A percentile compares a stretch with the other conserved stretches of the same genome.
phyloP scores from a whole-genome alignment of 23 tunicate genomes.

The Botrylloides violaceus region DNA sequence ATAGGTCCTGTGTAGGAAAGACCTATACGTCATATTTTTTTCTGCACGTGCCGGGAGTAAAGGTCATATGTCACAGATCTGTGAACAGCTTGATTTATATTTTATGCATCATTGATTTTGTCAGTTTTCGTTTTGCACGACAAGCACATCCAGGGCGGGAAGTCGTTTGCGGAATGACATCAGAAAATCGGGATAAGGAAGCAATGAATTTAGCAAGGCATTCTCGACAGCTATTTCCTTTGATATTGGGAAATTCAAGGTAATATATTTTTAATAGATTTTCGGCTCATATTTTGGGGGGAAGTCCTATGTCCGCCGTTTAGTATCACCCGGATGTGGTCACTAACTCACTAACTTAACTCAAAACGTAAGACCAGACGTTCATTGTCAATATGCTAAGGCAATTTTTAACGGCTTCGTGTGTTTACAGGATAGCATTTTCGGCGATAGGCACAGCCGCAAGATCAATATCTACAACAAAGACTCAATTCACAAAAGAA shows the following conservation, averaged over 20 bases:
- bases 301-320: no score
- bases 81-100: background rate
- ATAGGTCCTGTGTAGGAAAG: background rate
- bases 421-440: constrained; percentile 1
- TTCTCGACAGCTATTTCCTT: constrained; percentile 19
- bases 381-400: background rate
- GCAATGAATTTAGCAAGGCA: constrained; percentile 1
- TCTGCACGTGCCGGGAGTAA: constrained; percentile 12
- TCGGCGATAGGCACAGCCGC: background rate
- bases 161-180: no score
- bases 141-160: no score
- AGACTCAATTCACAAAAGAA: background rate
- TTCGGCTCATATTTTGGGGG: no score
- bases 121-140: no score
- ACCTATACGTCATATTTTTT: background rate
- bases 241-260: constrained; percentile 22
- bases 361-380: no score
- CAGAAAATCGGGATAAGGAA: no score
- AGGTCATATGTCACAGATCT: constrained; percentile 1
- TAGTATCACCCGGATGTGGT: no score
- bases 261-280: background rate
- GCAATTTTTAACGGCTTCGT: background rate
- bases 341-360: no score
- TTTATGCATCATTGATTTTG: constrained; percentile 4
- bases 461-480: background rate